Base-by-base conservation (phyloP, 2,113 vertebrate species). In the Thoracochromis brauschi region DNA sequence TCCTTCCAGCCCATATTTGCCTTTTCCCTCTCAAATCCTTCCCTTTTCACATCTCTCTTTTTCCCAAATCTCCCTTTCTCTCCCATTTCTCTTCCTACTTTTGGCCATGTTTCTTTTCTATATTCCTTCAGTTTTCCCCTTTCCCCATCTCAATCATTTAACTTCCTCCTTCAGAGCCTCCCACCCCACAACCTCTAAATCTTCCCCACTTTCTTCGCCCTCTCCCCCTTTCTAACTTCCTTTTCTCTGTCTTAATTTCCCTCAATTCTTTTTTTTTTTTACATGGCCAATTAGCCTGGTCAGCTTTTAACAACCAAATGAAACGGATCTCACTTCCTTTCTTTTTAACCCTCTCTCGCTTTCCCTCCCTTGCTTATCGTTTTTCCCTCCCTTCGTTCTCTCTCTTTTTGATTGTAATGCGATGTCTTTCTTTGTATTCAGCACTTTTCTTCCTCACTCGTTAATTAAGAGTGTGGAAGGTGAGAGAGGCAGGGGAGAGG, bases 391-490 rank as follows among this genome's bases (percentile, higher is more conserved):
- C 80, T 73, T 33, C 81, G 58, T 71, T 55, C 80, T 81, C 89
- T 73, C 90, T 91, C 90, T 83, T 85, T 93, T 81, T 92, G 90
- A 94, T 95, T 91, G 92, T 92, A 94, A 93, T 87, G 87, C 89
- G 54, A 92, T 80, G 93, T 94, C 92, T 94, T 95, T 95, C 90
- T 94, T 92, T 91, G 91, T 89, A 89, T 95, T 96, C 95, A 96
- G 95, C 95, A 96, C 65, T 96, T 96, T 95, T 94, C 86, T 86
- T 68, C 88, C 60, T 91, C 88, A 94, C 89, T 93, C 93, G 91
- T 96, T 96, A 95, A 96, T 96, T 95, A 96, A 95, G 94, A 94
- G 93, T 82, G 94, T 91, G 92, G 93, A 95, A 95, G 95, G 95
- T 95, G 94, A 93, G 92, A 82, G 88, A 91, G 87, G 88, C 87